Conservation (phyloP, 2,888 invertebrate species). For the Muscina levida region DNA sequence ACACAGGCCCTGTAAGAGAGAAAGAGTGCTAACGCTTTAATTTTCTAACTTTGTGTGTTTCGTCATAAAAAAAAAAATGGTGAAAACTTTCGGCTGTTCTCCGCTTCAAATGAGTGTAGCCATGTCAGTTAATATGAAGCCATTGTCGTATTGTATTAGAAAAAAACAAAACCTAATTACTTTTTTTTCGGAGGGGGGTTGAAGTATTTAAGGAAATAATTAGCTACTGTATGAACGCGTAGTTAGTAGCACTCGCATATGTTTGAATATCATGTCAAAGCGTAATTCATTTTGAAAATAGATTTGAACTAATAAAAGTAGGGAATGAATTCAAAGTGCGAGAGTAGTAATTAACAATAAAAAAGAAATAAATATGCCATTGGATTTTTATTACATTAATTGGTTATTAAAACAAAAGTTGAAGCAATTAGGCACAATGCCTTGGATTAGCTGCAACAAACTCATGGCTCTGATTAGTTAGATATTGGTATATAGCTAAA, state of each 20-base stretch:
- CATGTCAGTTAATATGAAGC: conserved; percentile 30
- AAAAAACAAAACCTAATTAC: background rate
- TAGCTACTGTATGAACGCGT: conserved; percentile 25
- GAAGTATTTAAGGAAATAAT: conserved; percentile 40
- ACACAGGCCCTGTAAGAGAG: no score
- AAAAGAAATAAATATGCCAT: conserved; percentile 12
- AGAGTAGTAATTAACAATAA: conserved; percentile 4
- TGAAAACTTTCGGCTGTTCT: background rate
- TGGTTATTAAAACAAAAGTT: conserved; percentile 2
- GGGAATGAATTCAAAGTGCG: conserved; percentile 11
- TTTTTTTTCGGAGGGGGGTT: background rate
- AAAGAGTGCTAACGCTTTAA: no score
- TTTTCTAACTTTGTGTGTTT: no score
- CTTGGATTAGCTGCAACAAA: background rate
- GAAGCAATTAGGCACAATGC: background rate
- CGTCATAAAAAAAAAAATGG: conserved; percentile 29
- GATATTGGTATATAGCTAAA: no score
- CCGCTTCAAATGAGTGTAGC: no score
- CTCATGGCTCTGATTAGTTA: no score
- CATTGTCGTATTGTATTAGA: conserved; percentile 4
- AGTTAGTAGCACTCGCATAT: conserved; percentile 14
- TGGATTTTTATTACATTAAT: conserved; percentile 27
- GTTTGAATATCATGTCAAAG: conserved; percentile 56
- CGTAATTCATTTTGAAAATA: conserved; percentile 37
- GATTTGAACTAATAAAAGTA: conserved; percentile 16